These are phyloP conservation scores for Galagoides demidoff DNA, from an alignment of 2,797 vertebrate genomes.

Conservation along the genomic window DNA sequence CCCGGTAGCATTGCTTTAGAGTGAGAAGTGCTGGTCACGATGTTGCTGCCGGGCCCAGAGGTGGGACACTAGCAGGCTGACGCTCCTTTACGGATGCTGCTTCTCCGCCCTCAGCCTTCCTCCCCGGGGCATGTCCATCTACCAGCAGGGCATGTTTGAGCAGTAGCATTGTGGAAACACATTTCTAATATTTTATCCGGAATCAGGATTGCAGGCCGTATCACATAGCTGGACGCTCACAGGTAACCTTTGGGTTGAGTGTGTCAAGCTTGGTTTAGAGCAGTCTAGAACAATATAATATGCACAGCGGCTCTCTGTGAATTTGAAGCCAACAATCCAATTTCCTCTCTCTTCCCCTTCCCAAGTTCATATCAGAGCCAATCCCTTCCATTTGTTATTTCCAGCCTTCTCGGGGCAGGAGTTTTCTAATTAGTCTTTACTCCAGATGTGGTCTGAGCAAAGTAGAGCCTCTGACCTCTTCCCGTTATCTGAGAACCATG, in stretches of 20 bases:
- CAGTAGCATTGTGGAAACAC: not conserved
- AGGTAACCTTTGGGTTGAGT: not conserved
- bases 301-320: rapidly evolving
- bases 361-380: not conserved
- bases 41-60: not conserved
- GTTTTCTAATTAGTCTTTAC: not conserved
- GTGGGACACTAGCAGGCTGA: rapidly evolving
- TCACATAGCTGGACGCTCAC: not conserved
- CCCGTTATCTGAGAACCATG: not conserved
- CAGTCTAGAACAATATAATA: rapidly evolving
- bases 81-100: not conserved
- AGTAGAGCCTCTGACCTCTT: not conserved
- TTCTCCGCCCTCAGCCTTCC: not conserved
- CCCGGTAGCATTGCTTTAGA: not conserved
- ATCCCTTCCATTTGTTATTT: not conserved
- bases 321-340: not conserved
- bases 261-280: not conserved
- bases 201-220: not conserved
- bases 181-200: not conserved
- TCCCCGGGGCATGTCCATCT: not conserved
- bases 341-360: not conserved
- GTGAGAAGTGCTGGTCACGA: too few species aligned
- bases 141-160: not conserved
- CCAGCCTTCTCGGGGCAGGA: not conserved
- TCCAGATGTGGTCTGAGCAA: not conserved